Conservation (phyloP, 2,797 vertebrate genomes). For the Sebastes paucispinis region DNA sequence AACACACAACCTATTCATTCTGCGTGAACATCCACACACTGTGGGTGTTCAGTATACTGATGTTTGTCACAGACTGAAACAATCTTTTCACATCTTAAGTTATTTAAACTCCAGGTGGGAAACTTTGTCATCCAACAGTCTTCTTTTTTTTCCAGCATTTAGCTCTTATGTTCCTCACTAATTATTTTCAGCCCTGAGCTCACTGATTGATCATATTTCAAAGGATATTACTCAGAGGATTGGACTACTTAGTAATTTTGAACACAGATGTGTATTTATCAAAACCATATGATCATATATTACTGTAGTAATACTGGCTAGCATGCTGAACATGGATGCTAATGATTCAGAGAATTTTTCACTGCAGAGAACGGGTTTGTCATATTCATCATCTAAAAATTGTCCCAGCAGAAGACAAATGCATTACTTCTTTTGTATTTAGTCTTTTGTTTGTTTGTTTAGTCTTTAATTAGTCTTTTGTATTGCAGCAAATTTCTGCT, state of each 20-base stretch:
- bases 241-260: background rate
- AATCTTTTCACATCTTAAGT: background rate
- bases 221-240: conserved; percentile 8
- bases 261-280: conserved; percentile 26
- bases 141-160: background rate
- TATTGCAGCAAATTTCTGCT: conserved; percentile 5
- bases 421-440: conserved; percentile 22
- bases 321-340: background rate
- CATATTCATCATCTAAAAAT: conserved; percentile 7
- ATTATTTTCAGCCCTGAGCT: conserved; percentile 23
- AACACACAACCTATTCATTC: background rate
- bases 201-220: conserved; percentile 17
- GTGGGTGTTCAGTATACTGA: background rate
- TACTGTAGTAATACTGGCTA: background rate
- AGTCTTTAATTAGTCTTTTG: background rate
- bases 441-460: background rate
- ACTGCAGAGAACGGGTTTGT: background rate
- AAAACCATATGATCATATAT: conserved; percentile 35
- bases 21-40: background rate
- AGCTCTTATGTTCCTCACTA: background rate
- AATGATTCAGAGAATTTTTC: conserved; percentile 1
- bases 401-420: background rate
- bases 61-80: background rate
- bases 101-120: background rate
- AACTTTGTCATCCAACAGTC: background rate